Base-by-base conservation (phyloP, 92 coral and sea anemone genomes). In the Zoanthus sansibaricus region DNA sequence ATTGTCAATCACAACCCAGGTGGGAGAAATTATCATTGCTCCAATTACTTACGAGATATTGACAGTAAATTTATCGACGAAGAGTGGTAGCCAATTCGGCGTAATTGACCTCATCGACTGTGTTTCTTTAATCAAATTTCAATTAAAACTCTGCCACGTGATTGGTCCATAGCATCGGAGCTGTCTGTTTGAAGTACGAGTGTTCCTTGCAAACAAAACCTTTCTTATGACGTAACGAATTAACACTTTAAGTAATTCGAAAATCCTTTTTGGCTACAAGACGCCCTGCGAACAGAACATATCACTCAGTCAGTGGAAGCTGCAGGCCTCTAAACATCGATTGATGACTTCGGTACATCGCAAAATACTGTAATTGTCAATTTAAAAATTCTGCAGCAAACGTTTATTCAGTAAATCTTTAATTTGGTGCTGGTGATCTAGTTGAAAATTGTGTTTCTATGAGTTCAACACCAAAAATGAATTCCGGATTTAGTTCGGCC, bases 261-360 rank as follows among this genome's bases (percentile, higher is more conserved):
- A 95, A 97, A 97, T 97, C 99, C 99, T 89, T 97, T 96, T 95
- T 93, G 93, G 96, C 87, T 91, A 94, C 98, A 94, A 94, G 94
- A 92, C 98, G 94, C 87, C 79, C 88, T 88, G 96, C 94, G 84
- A 87, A 94, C 91, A 83, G 91, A 83, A 86, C 78, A 94, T 72
- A 93, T 93, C 89, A 89, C 94, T 85, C 98, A 94, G 93, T 94
- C 86, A 89, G 93, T 86, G 92, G 77, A 92, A 91, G 79, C 75
- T 88, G 78, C 88, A 78, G 93, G 88, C 58, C 85, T 44, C 44
- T 80, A 30, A 66, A 32, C 85, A 80, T 49, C 85, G 15, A 12
- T 79, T 14, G 55, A 49, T 49, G 25, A 76, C 4, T 54, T 80
- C 31, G 42, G 21, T 62, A 20, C 16, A 42, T 66, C 44, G 45